A percentile compares a stretch with the other conserved stretches of the same genome.
phyloP scores from a whole-genome alignment of 2,113 vertebrate genomes.

The Aleadryas rufinucha region DNA sequence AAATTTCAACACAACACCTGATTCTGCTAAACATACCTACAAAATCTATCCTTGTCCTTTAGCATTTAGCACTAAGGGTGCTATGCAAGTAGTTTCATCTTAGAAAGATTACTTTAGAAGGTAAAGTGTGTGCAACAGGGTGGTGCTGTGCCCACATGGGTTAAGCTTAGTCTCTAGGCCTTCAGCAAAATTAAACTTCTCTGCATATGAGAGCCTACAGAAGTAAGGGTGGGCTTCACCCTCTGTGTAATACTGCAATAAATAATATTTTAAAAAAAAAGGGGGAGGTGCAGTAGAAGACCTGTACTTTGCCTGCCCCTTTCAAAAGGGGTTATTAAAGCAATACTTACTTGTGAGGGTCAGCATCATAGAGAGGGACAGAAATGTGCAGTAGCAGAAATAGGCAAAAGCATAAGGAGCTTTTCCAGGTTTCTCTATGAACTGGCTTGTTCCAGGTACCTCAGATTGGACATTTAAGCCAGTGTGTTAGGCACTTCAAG shows the following conservation, averaged over 20 bases:
- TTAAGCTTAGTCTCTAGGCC: not conserved
- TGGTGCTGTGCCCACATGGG: not conserved
- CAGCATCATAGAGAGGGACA: not conserved
- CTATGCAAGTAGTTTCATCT: not conserved
- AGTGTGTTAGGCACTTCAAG: not conserved
- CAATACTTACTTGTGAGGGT: not conserved
- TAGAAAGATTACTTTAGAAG: not conserved
- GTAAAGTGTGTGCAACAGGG: not conserved
- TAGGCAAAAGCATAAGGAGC: not conserved
- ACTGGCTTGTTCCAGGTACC: not conserved
- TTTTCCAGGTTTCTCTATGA: not conserved
- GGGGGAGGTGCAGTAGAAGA: not conserved
- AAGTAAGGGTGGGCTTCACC: not conserved
- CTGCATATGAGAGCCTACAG: not conserved
- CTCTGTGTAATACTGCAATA: not conserved
- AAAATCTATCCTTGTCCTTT: not conserved
- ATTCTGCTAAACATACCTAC: not conserved
- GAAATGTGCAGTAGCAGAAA: not conserved
- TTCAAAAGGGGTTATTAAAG: not conserved
- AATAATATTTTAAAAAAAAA: not conserved
- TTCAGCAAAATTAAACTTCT: not conserved
- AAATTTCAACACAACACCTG: not conserved
- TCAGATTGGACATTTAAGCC: not conserved
- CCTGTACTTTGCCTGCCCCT: not conserved
- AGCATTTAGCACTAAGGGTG: not conserved